Evolutionary conservation across 1,140 invertebrate species (phyloP).

Genomic region (Papilio machaon): DNA sequence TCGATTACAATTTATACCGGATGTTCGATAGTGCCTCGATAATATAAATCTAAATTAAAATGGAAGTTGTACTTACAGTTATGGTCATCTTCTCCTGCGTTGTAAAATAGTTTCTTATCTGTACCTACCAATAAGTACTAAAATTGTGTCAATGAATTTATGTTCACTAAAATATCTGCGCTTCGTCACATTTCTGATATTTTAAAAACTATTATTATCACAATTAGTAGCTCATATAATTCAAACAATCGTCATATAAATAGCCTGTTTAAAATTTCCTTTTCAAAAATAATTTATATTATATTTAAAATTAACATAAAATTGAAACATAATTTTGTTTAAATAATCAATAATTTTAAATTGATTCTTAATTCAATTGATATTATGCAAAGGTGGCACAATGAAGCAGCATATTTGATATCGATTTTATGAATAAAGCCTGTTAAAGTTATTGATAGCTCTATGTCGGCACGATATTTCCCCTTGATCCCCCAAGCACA

Average conservation of each 20-base stretch:
- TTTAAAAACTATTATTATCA: not conserved
- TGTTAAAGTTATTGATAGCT: constrained; percentile 34
- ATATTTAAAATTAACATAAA: not conserved
- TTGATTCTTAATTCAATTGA: constrained; percentile 16
- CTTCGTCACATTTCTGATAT: not conserved
- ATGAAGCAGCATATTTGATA: constrained; percentile 8
- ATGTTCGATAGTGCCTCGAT: constrained; percentile 3
- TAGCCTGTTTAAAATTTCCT: not conserved
- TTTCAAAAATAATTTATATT: not conserved
- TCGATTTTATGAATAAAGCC: constrained; percentile 29
- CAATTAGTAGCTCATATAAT: not conserved
- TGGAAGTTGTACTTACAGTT: not conserved
- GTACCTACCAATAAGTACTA: not conserved
- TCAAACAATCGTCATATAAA: not conserved
- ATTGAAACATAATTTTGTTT: not conserved
- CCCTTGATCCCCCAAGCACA: constrained; percentile 10
- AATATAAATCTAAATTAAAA: not conserved
- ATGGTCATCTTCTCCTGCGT: not conserved
- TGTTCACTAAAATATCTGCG: not conserved
- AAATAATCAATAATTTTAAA: not conserved
- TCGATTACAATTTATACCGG: constrained; percentile 9
- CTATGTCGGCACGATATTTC: constrained; percentile 23
- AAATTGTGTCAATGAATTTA: not conserved
- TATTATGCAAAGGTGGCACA: not conserved
- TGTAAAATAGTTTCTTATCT: not conserved